A percentile compares a stretch with the other conserved stretches of the same genome.
These are phyloP conservation scores for Orius laevigatus DNA, from an alignment of 1,140 invertebrate genomes.

Conservation along the genomic window DNA sequence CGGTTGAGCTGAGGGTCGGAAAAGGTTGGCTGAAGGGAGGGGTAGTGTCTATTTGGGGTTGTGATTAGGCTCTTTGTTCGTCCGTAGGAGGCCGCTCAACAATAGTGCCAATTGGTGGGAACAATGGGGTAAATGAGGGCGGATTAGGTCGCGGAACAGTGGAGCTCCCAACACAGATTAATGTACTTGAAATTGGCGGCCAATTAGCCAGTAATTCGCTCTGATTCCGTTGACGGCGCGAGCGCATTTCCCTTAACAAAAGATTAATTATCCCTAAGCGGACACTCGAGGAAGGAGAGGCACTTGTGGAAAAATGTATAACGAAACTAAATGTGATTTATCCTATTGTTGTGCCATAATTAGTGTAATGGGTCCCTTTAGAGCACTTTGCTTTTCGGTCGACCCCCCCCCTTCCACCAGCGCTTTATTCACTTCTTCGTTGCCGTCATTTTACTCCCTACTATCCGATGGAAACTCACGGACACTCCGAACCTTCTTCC, in stretches of 20 bases:
- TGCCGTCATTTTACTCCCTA: no score
- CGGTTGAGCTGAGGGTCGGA: no score
- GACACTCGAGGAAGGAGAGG: neutral
- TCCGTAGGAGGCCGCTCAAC: slow-evolving; percentile 2
- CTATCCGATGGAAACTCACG: no score
- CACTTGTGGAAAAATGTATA: slow-evolving; percentile 14
- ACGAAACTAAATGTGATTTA: slow-evolving; percentile 14
- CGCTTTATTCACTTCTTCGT: neutral
- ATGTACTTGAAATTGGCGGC: slow-evolving; percentile 17
- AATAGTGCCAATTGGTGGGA: slow-evolving; percentile 13
- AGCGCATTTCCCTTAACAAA: slow-evolving; percentile 5
- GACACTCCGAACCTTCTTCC: no score
- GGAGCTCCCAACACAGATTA: slow-evolving; percentile 9
- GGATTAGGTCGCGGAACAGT: neutral
- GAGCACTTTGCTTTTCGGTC: slow-evolving; percentile 10
- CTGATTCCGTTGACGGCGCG: neutral
- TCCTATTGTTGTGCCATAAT: no score
- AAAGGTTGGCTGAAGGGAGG: no score
- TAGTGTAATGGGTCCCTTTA: slow-evolving; percentile 11
- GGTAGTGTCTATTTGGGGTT: slow-evolving; percentile 7
- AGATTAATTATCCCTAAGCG: slow-evolving; percentile 11
- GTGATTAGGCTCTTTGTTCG: slow-evolving; percentile 13
- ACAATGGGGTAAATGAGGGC: slow-evolving; percentile 9
- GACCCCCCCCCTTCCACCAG: neutral
- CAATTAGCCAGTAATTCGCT: slow-evolving; percentile 16